Conservation (phyloP, 1,140 invertebrate genomes). For the Batillaria attramentaria region DNA sequence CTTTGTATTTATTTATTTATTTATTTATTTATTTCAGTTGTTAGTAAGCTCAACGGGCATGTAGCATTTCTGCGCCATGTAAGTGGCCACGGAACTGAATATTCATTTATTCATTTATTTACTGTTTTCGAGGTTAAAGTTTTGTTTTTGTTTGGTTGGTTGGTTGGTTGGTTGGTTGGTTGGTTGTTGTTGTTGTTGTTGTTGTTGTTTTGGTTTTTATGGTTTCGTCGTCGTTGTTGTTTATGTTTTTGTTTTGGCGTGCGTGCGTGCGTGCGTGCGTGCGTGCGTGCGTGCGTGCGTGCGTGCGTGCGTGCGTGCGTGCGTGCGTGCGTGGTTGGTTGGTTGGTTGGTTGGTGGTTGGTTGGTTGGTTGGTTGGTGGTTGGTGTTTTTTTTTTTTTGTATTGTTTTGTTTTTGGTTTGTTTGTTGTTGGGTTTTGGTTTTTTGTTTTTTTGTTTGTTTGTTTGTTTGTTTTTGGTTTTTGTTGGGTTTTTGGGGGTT, state of each 20-base stretch:
- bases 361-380: background rate
- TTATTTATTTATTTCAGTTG: too few relatives aligned
- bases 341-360: background rate
- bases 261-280: background rate
- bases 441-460: background rate
- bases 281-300: conserved; percentile 2
- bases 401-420: too few relatives aligned
- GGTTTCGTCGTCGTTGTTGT: background rate
- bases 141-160: too few relatives aligned
- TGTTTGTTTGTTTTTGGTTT: background rate
- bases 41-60: too few relatives aligned
- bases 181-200: too few relatives aligned
- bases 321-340: background rate
- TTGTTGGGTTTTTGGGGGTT: background rate
- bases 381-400: background rate
- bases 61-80: too few relatives aligned
- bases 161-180: too few relatives aligned
- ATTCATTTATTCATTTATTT: too few relatives aligned
- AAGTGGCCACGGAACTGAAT: too few relatives aligned
- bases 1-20: too few relatives aligned
- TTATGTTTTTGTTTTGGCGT: background rate
- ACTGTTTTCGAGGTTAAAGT: too few relatives aligned
- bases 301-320: conserved; percentile 25
- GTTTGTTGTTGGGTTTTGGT: conserved; percentile 6
- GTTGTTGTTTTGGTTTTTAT: too few relatives aligned